Evolutionary conservation across 2,888 invertebrate genomes (phyloP).

Genomic region (Clunio marinus): DNA sequence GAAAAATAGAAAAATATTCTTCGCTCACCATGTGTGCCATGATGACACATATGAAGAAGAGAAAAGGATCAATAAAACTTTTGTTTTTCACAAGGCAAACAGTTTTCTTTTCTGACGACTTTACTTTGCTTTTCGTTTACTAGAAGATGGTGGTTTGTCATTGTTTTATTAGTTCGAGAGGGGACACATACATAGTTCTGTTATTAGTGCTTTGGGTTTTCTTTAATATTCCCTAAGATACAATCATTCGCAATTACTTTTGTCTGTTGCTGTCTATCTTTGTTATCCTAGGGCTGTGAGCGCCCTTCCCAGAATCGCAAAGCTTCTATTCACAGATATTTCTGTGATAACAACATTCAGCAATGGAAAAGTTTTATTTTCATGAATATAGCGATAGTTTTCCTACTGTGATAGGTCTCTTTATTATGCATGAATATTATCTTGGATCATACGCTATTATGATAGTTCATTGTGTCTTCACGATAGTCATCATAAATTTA

Average conservation of each 20-base stretch:
- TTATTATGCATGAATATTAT: too few relatives aligned
- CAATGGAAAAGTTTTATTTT: too few relatives aligned
- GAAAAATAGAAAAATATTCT: not conserved
- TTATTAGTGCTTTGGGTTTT: not conserved
- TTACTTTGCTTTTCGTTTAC: not conserved
- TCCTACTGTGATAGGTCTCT: too few relatives aligned
- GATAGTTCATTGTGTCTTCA: too few relatives aligned
- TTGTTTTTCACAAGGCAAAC: not conserved
- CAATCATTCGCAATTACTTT: slow-evolving; percentile 27
- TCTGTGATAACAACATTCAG: too few relatives aligned
- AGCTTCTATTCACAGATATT: too few relatives aligned
- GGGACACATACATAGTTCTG: not conserved
- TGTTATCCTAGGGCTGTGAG: not conserved
- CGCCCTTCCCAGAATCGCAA: not conserved
- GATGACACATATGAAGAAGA: not conserved
- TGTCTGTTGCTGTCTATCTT: slow-evolving; percentile 6
- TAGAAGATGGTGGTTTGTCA: not conserved
- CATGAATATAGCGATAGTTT: too few relatives aligned
- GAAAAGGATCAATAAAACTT: slow-evolving; percentile 26
- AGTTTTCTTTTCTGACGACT: too few relatives aligned
- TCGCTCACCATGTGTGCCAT: not conserved
- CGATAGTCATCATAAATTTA: too few relatives aligned
- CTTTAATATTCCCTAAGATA: slow-evolving; percentile 20
- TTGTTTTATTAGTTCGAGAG: slow-evolving; percentile 12
- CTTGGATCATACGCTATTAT: too few relatives aligned